These are phyloP conservation scores for Leptinotarsa peninsularis DNA, from an alignment of 2,888 invertebrate species.

Conservation along the genomic window DNA sequence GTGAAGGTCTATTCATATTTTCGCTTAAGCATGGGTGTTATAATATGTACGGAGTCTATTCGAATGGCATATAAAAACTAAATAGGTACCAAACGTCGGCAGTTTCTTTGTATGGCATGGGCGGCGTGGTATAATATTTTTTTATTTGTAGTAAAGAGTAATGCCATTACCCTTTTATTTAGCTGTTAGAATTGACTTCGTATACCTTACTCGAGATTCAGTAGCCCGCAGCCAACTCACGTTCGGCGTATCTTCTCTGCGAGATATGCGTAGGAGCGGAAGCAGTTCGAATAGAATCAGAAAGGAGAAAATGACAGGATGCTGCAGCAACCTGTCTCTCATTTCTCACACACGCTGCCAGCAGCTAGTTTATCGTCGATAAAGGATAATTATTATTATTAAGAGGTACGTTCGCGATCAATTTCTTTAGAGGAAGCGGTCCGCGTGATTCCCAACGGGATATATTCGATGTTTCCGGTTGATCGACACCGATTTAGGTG, in stretches of 20 bases:
- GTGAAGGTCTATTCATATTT: too few species aligned
- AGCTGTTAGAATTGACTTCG: too few species aligned
- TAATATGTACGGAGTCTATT: too few species aligned
- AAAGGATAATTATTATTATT: constrained; percentile 44
- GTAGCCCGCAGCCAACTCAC: neutral
- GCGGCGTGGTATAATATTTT: too few species aligned
- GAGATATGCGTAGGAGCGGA: constrained; percentile 19
- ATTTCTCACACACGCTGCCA: constrained; percentile 43
- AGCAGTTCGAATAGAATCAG: constrained; percentile 20
- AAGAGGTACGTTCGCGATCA: constrained; percentile 35
- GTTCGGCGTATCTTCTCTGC: constrained; percentile 6
- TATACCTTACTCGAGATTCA: neutral
- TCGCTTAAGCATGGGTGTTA: too few species aligned
- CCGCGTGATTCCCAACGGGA: constrained; percentile 31
- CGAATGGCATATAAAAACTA: too few species aligned
- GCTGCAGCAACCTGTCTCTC: constrained; percentile 43
- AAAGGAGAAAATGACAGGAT: constrained; percentile 33
- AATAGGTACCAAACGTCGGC: too few species aligned
- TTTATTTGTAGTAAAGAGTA: too few species aligned
- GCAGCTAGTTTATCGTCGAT: constrained; percentile 42
- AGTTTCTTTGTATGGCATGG: too few species aligned
- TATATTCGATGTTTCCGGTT: constrained; percentile 39
- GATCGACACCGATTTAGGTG: constrained; percentile 15
- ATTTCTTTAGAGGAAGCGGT: constrained; percentile 35
- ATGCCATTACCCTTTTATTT: too few species aligned